Percentiles rank a stretch among this genome's conserved stretches.
These are phyloP conservation scores for Lipophrys pholis DNA, from an alignment of 2,113 vertebrate species.

Conservation along the genomic window DNA sequence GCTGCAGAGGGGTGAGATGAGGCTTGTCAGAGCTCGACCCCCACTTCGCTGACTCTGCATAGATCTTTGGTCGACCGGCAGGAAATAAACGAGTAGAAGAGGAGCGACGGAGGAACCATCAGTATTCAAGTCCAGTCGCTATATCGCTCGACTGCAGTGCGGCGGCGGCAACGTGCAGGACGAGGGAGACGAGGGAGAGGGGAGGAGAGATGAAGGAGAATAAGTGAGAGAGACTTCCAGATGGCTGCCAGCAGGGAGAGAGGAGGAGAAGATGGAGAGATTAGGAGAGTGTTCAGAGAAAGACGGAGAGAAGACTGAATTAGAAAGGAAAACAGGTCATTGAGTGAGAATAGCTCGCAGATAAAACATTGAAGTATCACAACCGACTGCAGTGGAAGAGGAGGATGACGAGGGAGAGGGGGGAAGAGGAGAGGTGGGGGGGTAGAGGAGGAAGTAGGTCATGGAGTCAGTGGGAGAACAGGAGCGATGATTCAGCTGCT, in stretches of 20 bases:
- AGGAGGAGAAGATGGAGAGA: slow-evolving; percentile 17
- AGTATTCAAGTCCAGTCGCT: slow-evolving; percentile 41
- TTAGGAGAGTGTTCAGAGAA: background rate
- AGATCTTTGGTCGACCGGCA: background rate
- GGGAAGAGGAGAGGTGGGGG: background rate
- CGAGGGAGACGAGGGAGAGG: no score
- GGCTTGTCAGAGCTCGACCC: no score
- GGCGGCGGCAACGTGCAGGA: no score
- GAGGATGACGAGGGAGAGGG: background rate
- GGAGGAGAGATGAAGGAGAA: no score
- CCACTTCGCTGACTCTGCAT: background rate
- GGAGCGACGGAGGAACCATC: no score
- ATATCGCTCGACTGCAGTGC: background rate
- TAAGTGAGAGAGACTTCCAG: slow-evolving; percentile 8
- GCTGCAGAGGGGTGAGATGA: slow-evolving; percentile 45
- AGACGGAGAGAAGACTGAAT: background rate
- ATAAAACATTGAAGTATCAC: background rate
- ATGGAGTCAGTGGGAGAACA: slow-evolving; percentile 34
- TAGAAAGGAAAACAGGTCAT: background rate
- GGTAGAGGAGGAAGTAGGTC: slow-evolving; percentile 43
- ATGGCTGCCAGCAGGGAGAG: slow-evolving; percentile 8
- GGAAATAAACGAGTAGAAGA: no score
- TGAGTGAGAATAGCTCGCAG: background rate
- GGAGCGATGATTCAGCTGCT: slow-evolving; percentile 19
- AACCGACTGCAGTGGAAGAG: slow-evolving; percentile 7